Evolutionary conservation across 2,888 invertebrate species (phyloP).

Genomic region (Sipha maydis): DNA sequence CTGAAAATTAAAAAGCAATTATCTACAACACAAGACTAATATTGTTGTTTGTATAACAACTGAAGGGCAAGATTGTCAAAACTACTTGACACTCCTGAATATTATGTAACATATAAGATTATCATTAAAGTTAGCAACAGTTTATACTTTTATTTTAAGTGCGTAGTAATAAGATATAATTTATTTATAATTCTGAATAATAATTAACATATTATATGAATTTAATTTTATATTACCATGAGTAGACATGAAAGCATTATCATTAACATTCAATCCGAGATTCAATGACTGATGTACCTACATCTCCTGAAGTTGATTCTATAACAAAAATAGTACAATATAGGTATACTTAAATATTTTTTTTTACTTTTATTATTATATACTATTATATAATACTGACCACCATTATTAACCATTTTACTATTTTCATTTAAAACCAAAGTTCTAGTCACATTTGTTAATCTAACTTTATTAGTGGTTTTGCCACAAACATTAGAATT

Average conservation of each 20-base stretch:
- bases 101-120: no score
- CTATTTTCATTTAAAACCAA: neutral
- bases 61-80: no score
- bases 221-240: constrained; percentile 16
- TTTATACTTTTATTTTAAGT: no score
- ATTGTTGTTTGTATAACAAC: no score
- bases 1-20: no score
- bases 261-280: neutral
- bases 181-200: neutral
- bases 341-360: neutral
- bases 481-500: neutral
- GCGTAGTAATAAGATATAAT: no score
- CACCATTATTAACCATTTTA: neutral
- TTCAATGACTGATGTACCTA: neutral
- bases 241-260: neutral
- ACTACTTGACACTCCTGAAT: no score
- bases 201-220: neutral
- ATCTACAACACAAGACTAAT: no score
- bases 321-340: neutral
- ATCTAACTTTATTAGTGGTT: neutral
- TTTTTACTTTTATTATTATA: neutral
- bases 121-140: no score
- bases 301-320: neutral
- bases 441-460: neutral
- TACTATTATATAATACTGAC: no score